Percentiles rank a stretch among this genome's conserved stretches.
These are phyloP conservation scores for Conomelus anceps DNA, from an alignment of 2,888 invertebrate genomes.

Conservation along the genomic window DNA sequence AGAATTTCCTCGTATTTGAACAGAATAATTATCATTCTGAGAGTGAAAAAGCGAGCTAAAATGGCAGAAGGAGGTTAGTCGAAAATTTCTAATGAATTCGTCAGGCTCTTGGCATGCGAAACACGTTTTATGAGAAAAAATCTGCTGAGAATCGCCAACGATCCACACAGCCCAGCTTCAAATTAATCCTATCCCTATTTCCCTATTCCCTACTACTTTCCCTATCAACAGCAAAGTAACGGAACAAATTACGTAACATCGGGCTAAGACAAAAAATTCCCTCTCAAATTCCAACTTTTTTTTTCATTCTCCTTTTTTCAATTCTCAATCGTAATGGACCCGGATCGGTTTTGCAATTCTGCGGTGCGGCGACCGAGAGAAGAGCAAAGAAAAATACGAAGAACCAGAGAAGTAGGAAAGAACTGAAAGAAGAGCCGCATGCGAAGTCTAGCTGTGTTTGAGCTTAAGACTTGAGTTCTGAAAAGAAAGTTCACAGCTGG, in stretches of 20 bases:
- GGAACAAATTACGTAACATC: background rate
- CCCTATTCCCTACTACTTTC: background rate
- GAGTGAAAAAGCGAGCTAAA: background rate
- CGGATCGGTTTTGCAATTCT: background rate
- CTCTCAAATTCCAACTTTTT: background rate
- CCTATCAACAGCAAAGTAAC: background rate
- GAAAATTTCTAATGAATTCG: background rate
- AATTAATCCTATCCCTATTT: background rate
- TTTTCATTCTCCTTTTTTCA: background rate
- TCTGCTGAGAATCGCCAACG: background rate
- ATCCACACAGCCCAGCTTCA: background rate
- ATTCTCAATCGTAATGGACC: background rate
- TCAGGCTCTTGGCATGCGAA: background rate
- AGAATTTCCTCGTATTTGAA: background rate
- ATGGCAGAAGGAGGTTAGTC: background rate
- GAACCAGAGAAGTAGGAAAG: background rate
- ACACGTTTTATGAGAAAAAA: background rate
- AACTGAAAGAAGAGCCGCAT: background rate
- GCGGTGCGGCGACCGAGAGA: background rate
- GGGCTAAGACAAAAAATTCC: background rate
- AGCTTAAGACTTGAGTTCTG: background rate
- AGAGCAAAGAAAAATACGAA: background rate
- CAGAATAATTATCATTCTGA: background rate
- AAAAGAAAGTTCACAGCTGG: background rate
- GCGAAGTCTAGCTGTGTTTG: background rate